Conservation (phyloP, 1,140 invertebrate species). For the Subanguina moxae region DNA sequence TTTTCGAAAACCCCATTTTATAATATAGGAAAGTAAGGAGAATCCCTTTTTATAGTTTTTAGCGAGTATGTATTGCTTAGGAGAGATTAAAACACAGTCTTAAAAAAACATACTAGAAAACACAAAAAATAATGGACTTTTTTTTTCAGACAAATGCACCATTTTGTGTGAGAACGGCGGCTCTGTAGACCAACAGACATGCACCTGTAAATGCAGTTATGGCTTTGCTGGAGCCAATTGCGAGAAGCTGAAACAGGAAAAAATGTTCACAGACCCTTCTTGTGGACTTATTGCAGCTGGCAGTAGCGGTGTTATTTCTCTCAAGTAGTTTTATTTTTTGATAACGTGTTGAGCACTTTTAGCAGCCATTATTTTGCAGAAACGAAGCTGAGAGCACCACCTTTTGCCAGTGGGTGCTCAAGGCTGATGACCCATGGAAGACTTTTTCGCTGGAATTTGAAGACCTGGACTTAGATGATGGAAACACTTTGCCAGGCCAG, state of each 20-base stretch:
- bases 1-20: too few relatives aligned
- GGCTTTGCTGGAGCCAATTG: constrained; percentile 21
- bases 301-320: neutral
- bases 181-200: neutral
- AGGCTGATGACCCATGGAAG: constrained; percentile 7
- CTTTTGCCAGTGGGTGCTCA: constrained; percentile 18
- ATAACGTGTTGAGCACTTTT: neutral
- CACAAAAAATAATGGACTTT: neutral
- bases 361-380: neutral
- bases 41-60: too few relatives aligned
- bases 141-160: constrained; percentile 23
- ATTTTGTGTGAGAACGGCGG: constrained; percentile 21
- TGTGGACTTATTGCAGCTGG: constrained; percentile 17
- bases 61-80: too few relatives aligned
- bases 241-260: neutral
- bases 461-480: constrained; percentile 21
- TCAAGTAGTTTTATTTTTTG: neutral
- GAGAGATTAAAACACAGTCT: too few relatives aligned
- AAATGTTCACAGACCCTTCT: constrained; percentile 13
- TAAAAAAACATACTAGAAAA: too few relatives aligned
- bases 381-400: neutral
- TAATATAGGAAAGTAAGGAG: too few relatives aligned
- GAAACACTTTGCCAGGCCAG: constrained; percentile 11
- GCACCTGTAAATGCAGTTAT: constrained; percentile 20
- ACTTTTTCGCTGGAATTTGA: constrained; percentile 23